These are phyloP conservation scores for Drosophila falleni DNA, from an alignment of 2,888 invertebrate species.

Conservation along the genomic window DNA sequence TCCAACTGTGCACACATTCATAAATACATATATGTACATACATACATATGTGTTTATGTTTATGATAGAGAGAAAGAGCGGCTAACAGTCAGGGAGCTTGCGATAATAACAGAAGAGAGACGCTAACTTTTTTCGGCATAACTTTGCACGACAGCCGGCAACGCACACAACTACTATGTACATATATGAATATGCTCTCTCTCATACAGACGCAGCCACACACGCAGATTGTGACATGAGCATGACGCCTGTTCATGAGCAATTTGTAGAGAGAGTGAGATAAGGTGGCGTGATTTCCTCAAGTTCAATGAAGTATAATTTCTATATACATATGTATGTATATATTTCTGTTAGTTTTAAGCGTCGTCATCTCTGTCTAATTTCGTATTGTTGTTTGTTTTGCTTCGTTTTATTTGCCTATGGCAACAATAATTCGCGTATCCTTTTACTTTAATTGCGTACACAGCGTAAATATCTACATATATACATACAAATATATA, in stretches of 20 bases:
- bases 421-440: constrained; percentile 21
- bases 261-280: constrained; percentile 68
- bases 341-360: constrained; percentile 38
- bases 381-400: constrained; percentile 17
- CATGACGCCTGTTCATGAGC: constrained; percentile 59
- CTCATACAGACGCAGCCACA: constrained; percentile 5
- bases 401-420: constrained; percentile 5
- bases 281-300: constrained; percentile 85
- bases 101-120: constrained; percentile 28
- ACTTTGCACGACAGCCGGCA: constrained; percentile 51
- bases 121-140: constrained; percentile 29
- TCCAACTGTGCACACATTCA: constrained; percentile 1
- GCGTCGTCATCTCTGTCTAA: constrained; percentile 27
- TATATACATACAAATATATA: no score
- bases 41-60: constrained; percentile 31
- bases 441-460: constrained; percentile 60
- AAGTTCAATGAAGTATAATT: constrained; percentile 82
- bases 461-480: neutral
- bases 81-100: constrained; percentile 12
- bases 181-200: constrained; percentile 8
- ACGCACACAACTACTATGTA: constrained; percentile 20
- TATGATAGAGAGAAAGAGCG: constrained; percentile 14
- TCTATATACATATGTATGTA: constrained; percentile 1
- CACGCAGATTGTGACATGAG: constrained; percentile 33
- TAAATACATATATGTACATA: no score